Base-by-base conservation (phyloP, 1,140 invertebrate genomes). In the Bombus pyrosoma region DNA sequence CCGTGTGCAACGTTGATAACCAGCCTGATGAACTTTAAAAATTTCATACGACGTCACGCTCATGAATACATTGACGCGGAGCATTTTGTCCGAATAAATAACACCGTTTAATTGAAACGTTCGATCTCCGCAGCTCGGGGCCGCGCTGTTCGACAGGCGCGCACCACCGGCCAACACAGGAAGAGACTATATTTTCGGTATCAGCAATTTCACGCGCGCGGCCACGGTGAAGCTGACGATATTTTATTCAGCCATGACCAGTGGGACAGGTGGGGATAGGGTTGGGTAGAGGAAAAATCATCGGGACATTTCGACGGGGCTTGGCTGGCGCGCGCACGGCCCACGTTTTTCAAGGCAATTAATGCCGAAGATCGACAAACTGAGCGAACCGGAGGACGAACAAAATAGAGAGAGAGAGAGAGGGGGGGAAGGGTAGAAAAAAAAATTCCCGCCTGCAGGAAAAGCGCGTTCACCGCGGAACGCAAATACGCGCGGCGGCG, bases 311-410 rank as follows among this genome's bases (percentile, higher is more conserved):
- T 78, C n/a, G 68, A 25, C 73, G 32, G 2, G 41, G 12, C 18
- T 53, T 53, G 47, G 18, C 47, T 22, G 4, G 3, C 25, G 59
- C 64, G 22, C 18, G 41, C 41, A 12, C 41, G n/a, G 4, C 28
- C 59, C 62, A 41, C 73, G 69, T 68, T 83, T 83, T 83, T 47
- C 81, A 43, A 79, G 75, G n/a, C 75, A 84, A 84, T 84, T 84
- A 84, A 84, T 71, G 43, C 68, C 64, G 41, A 69, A 59, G 83
- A 80, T 47, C 57, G 73, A 64, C 72, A 68, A 77, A 83, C 62
- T 37, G 57, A 57, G 71, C 13, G 71, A 66, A 43, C 28, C 28
- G 41, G 39, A 18, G 15, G 22, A 72, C n/a, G 18, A n/a, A 41
- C 28, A 71, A 28, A 71, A 71, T 12, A 37, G 32, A 37, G 66